phyloP scores from a whole-genome alignment of 2,888 invertebrate genomes.

The Tineola bisselliella region DNA sequence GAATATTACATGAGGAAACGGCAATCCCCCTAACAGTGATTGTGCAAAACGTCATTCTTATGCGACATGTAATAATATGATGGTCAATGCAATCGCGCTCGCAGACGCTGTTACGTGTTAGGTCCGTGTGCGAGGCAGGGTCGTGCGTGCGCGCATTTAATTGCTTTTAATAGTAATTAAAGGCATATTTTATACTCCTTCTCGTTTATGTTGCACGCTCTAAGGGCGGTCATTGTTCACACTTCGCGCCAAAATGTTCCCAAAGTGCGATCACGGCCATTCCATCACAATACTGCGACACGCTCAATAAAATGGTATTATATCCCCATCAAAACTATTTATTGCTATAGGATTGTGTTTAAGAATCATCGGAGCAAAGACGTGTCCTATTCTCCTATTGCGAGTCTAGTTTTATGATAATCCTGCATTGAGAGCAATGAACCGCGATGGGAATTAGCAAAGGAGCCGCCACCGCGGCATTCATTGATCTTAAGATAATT shows the following conservation, averaged over 20 bases:
- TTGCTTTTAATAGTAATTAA: constrained; percentile 18
- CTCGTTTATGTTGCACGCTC: not conserved
- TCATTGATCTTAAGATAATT: not conserved
- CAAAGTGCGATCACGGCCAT: not conserved
- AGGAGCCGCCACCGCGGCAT: not conserved
- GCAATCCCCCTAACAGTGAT: too few species aligned
- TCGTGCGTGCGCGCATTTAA: constrained; percentile 15
- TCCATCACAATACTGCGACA: not conserved
- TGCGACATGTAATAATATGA: too few species aligned
- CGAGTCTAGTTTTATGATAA: too few species aligned
- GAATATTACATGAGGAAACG: too few species aligned
- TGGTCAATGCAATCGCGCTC: too few species aligned
- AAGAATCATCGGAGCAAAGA: too few species aligned
- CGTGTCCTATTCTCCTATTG: too few species aligned
- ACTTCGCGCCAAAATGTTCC: not conserved
- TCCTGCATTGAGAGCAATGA: too few species aligned
- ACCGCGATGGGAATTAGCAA: not conserved
- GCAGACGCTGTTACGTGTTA: not conserved
- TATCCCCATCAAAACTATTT: not conserved
- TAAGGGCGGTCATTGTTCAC: not conserved
- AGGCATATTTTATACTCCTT: constrained; percentile 13
- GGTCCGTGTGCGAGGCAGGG: not conserved
- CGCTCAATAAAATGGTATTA: not conserved
- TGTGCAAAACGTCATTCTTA: too few species aligned
- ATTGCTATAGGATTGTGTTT: not conserved